phyloP scores from a whole-genome alignment of 2,797 vertebrate species.

The Remorina albescens region DNA sequence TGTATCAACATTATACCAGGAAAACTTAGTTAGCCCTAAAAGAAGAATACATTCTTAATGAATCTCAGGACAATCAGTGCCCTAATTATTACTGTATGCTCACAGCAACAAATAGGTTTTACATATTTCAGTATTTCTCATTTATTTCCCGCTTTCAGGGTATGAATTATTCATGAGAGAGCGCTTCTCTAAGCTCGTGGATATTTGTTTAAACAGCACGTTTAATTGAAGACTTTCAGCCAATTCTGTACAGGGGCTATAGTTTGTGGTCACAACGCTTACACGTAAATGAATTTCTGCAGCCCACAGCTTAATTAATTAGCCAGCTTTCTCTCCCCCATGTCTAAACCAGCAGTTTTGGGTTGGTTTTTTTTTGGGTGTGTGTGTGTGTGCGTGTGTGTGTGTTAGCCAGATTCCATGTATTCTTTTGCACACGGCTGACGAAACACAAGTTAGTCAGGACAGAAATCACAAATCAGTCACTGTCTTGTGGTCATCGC shows the following conservation, averaged over 20 bases:
- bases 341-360: constrained; percentile 80
- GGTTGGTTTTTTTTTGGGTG: no score
- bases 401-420: no score
- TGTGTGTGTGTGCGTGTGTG: no score
- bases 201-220: constrained; percentile 88
- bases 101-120: constrained; percentile 77
- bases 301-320: constrained; percentile 91
- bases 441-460: background rate
- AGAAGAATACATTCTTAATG: constrained; percentile 66
- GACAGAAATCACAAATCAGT: no score
- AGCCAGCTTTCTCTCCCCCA: constrained; percentile 76
- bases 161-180: constrained; percentile 83
- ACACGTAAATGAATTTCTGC: constrained; percentile 83
- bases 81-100: constrained; percentile 78
- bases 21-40: constrained; percentile 43
- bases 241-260: constrained; percentile 76
- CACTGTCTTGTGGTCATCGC: constrained; percentile 27
- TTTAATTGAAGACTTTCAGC: constrained; percentile 87
- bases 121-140: constrained; percentile 78
- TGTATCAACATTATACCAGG: constrained; percentile 38
- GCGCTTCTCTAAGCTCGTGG: constrained; percentile 80
- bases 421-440: background rate
- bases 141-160: constrained; percentile 70
- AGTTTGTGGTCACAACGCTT: constrained; percentile 81
- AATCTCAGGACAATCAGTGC: constrained; percentile 65